These are phyloP conservation scores for Macropus fuliginosus DNA, from an alignment of 2,797 vertebrate species.

Conservation along the genomic window DNA sequence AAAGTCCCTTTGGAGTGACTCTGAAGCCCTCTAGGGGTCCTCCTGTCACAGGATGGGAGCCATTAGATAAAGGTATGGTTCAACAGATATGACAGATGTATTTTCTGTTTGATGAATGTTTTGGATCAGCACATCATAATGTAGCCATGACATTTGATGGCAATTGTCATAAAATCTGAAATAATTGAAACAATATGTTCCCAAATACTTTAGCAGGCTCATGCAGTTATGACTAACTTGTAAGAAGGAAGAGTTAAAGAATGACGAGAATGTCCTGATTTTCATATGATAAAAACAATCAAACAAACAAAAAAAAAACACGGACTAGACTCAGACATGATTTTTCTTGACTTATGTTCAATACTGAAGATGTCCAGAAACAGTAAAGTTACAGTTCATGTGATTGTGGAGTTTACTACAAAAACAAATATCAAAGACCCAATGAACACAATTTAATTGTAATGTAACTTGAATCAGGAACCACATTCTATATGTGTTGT, in stretches of 20 bases:
- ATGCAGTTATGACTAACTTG: neutral
- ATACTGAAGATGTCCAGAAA: neutral
- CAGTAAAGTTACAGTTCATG: neutral
- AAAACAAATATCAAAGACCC: neutral
- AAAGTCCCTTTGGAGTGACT: neutral
- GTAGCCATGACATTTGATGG: neutral
- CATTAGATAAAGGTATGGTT: neutral
- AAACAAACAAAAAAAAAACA: neutral
- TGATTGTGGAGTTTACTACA: neutral
- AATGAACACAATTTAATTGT: conserved; percentile 56
- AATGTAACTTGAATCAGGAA: conserved; percentile 71
- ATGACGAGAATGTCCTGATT: neutral
- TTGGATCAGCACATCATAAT: neutral
- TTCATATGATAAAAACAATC: neutral
- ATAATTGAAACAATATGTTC: neutral
- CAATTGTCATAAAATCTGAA: neutral
- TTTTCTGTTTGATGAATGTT: conserved; percentile 13
- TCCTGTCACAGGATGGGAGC: neutral
- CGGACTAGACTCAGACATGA: neutral
- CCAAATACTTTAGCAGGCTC: neutral
- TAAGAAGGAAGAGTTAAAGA: neutral
- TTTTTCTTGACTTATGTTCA: neutral
- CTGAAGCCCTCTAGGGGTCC: neutral
- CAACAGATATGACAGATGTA: neutral
- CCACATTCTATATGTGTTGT: conserved; percentile 70